Percentiles rank a stretch among this genome's conserved stretches.
Conservation (phyloP, 2,888 invertebrate genomes). For the Fragum whitleyi region DNA sequence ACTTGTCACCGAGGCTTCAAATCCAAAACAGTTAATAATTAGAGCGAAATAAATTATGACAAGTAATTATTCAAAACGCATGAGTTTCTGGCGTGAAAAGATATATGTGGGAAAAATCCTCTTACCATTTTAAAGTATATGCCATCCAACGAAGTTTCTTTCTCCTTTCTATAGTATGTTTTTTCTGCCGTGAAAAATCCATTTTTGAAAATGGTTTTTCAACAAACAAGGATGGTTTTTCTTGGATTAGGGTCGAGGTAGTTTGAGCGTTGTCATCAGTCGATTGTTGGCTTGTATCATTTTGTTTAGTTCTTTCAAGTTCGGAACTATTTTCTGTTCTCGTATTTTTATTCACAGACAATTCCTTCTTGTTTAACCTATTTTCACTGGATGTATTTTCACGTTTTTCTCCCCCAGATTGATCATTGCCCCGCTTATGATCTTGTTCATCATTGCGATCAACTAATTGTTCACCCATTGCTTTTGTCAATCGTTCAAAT, state of each 20-base stretch:
- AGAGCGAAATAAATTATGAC: background rate
- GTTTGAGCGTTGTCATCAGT: too few relatives aligned
- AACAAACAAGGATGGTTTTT: slow-evolving; percentile 34
- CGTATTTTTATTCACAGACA: too few relatives aligned
- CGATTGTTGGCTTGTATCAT: too few relatives aligned
- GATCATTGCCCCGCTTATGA: background rate
- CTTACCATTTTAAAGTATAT: slow-evolving; percentile 10
- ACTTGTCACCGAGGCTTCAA: background rate
- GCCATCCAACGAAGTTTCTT: slow-evolving; percentile 29
- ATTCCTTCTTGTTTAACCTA: too few relatives aligned
- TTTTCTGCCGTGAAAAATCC: slow-evolving; percentile 6
- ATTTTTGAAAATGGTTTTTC: slow-evolving; percentile 41
- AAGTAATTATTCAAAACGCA: too few relatives aligned
- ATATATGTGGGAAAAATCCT: too few relatives aligned
- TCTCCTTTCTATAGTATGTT: slow-evolving; percentile 1
- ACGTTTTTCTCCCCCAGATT: slow-evolving; percentile 28
- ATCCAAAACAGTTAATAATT: background rate
- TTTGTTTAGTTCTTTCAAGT: too few relatives aligned
- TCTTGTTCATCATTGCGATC: background rate
- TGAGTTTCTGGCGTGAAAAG: too few relatives aligned
- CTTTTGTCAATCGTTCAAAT: slow-evolving; percentile 37
- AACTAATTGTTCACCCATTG: too few relatives aligned
- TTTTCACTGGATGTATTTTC: slow-evolving; percentile 2
- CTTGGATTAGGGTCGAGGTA: background rate
- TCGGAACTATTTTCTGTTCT: too few relatives aligned